Percentiles rank a stretch among this genome's conserved stretches.
These are phyloP conservation scores for Nesospiza acunhae DNA, from an alignment of 2,113 vertebrate species.

Conservation along the genomic window DNA sequence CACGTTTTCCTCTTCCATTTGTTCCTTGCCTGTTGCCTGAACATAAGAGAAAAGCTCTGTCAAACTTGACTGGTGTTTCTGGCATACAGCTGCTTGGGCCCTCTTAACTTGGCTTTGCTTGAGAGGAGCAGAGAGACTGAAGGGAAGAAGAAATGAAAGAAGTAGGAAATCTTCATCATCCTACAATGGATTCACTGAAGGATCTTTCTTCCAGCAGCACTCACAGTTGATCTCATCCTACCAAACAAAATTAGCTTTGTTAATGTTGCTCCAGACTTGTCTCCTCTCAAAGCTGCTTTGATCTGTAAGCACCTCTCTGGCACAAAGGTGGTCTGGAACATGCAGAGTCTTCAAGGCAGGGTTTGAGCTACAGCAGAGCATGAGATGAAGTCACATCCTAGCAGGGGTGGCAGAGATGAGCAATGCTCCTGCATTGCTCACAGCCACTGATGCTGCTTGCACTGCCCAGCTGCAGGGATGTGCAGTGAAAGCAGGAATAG, in stretches of 20 bases:
- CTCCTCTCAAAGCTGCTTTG: neutral
- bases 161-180: neutral
- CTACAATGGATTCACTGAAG: neutral
- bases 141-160: neutral
- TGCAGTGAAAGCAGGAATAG: neutral
- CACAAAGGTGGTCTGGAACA: neutral
- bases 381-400: neutral
- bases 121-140: neutral
- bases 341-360: neutral
- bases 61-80: neutral
- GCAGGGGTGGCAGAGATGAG: accelerated
- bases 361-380: neutral
- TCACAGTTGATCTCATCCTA: neutral
- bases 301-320: neutral
- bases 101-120: neutral
- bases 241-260: neutral
- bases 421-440: accelerated
- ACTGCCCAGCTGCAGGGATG: neutral
- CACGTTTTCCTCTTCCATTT: neutral
- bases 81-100: neutral
- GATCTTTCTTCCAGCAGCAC: neutral
- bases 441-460: neutral
- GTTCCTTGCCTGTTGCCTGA: neutral
- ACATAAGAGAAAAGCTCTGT: neutral
- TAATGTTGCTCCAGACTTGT: neutral